phyloP scores from a whole-genome alignment of 2,888 invertebrate genomes.

The Epirrita christyi region DNA sequence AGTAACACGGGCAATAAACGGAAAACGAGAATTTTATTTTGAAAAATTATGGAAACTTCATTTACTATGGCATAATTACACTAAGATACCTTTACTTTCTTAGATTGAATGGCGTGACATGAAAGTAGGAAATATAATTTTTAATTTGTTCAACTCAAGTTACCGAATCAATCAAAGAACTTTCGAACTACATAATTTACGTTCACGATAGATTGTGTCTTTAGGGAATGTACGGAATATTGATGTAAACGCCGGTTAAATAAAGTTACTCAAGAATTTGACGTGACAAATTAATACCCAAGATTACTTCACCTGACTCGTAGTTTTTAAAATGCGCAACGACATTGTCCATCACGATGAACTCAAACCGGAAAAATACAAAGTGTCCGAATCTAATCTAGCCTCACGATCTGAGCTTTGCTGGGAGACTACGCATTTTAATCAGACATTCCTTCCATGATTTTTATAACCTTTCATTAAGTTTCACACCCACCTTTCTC shows the following conservation, averaged over 20 bases:
- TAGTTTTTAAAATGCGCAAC: conserved; percentile 49
- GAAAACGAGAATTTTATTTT: no score
- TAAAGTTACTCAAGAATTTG: conserved; percentile 32
- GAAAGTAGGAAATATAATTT: no score
- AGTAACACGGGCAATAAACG: no score
- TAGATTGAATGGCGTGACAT: no score
- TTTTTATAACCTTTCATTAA: no score
- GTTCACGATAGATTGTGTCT: neutral
- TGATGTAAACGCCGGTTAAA: conserved; percentile 11
- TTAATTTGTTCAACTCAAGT: no score
- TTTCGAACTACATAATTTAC: neutral
- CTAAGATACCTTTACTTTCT: no score
- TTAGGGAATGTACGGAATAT: conserved; percentile 5
- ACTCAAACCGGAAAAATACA: conserved; percentile 64
- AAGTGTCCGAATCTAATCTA: conserved; percentile 73
- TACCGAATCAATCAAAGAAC: neutral
- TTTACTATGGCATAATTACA: no score
- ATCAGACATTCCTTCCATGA: conserved; percentile 75
- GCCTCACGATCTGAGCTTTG: conserved; percentile 63
- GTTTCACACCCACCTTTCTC: no score
- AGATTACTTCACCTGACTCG: conserved; percentile 47
- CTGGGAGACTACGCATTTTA: conserved; percentile 66
- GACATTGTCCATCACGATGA: conserved; percentile 53
- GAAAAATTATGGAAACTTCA: no score
- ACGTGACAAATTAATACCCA: conserved; percentile 30